Evolutionary conservation across 2,797 vertebrate species (phyloP), one percentile per base, ranked within the genome.

Genomic region (Chloroceryle amazona): DNA sequence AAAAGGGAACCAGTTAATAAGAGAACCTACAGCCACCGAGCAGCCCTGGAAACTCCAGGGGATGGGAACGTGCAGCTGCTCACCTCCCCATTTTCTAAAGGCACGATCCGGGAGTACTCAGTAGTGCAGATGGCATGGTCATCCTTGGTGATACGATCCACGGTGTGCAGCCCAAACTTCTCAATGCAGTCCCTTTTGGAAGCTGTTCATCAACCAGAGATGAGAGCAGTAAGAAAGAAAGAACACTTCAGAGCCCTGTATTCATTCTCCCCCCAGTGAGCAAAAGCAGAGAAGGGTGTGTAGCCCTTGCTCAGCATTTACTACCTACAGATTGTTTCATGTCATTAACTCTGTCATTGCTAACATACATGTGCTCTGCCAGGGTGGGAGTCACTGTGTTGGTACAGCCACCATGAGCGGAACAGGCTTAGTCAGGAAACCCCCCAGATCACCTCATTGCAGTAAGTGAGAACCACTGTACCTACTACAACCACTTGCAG

Each of bases 31-130:
- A 49, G 58, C 5, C 52, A 75, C 17, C 15, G 28, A 49, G 35
- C 20, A 82, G 51, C 9, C n/a, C 58, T 52, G 60, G 10, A 15
- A 60, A 16, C 16, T 14, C 44, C 25, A 33, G 22, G 8, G 29
- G 18, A 75, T 37, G 55, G 13, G 10, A 49, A n/a, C 0, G 1
- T 33, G 28, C 12, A n/a, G 3, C 8, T 22, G 52, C 97, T 89
- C 88, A 99, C 99, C 99, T 99, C 99, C 93, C 99, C 99, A 0
- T 99, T 99, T 93, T 99, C 99, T 96, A 99, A 97, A 2, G 99
- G 99, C 55, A 99, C 99, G 0, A 99, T 99, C 2, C 99, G 98
- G 0, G 99, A 99, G 89, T 99, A 99, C 22, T 99, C 99, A 0
- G 99, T 99, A 65, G 99, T 99, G 93, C 99, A 99, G 96, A 99